These are phyloP conservation scores for Notocelia uddmanniana DNA, from an alignment of 2,888 invertebrate species.

Conservation along the genomic window DNA sequence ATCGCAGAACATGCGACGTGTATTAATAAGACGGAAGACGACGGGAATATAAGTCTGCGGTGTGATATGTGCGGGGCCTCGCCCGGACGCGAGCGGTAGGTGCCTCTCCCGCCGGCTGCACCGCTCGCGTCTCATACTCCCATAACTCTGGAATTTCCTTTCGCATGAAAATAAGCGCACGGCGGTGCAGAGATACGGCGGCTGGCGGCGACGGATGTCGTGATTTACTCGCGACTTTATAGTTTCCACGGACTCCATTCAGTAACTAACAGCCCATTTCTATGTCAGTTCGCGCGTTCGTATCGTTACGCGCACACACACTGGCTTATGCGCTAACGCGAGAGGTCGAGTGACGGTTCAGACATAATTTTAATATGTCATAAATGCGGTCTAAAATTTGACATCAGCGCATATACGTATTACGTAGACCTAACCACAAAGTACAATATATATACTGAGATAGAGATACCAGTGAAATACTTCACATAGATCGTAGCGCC, in stretches of 20 bases:
- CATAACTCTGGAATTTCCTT: slow-evolving; percentile 13
- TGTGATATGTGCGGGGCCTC: not conserved
- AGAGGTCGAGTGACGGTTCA: too few species aligned
- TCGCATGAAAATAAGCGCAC: slow-evolving; percentile 12
- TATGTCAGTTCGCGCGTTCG: too few species aligned
- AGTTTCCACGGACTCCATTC: not conserved
- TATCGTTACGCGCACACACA: too few species aligned
- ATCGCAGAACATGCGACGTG: not conserved
- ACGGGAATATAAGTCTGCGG: not conserved
- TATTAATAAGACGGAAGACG: too few species aligned
- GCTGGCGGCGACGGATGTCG: slow-evolving; percentile 19
- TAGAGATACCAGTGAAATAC: too few species aligned
- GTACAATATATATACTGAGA: too few species aligned
- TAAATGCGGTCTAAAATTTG: too few species aligned
- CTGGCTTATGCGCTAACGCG: too few species aligned
- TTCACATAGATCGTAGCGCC: too few species aligned
- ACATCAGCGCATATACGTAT: too few species aligned
- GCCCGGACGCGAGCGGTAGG: not conserved
- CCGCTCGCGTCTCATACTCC: not conserved
- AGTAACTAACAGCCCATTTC: not conserved
- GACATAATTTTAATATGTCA: too few species aligned
- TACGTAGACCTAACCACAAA: too few species aligned
- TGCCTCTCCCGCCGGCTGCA: not conserved
- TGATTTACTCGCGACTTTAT: slow-evolving; percentile 18
- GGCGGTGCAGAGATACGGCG: slow-evolving; percentile 6